A percentile compares a stretch with the other conserved stretches of the same genome.
Conservation (phyloP, 2,113 vertebrate genomes). For the Poecilia latipinna region DNA sequence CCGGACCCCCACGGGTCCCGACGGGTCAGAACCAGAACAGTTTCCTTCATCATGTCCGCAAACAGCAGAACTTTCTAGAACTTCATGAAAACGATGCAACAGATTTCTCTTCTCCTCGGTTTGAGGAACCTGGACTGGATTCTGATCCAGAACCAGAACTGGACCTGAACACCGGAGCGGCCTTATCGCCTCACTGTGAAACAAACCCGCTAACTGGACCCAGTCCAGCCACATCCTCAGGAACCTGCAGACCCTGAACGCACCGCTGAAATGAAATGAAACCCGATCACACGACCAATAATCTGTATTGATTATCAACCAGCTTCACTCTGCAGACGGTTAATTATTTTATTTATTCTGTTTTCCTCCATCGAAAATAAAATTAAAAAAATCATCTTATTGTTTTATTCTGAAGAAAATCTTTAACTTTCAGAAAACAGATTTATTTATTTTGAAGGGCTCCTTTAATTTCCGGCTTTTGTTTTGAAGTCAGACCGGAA, state of each 20-base stretch:
- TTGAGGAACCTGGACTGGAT: not conserved
- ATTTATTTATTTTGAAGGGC: slow-evolving; percentile 11
- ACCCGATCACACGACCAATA: not conserved
- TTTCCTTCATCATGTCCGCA: not conserved
- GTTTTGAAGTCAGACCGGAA: not conserved
- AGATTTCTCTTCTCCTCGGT: not conserved
- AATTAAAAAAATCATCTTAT: too few species aligned
- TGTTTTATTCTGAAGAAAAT: not conserved
- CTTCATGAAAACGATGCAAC: not conserved
- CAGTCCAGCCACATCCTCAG: not conserved
- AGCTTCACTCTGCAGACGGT: not conserved
- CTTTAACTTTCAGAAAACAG: not conserved
- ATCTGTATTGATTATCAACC: not conserved
- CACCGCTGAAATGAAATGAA: not conserved
- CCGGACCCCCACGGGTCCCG: too few species aligned
- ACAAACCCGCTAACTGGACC: not conserved
- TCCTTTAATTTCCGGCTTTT: not conserved
- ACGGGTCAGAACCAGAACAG: not conserved
- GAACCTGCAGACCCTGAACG: not conserved
- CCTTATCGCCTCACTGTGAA: slow-evolving; percentile 28
- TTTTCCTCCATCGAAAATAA: not conserved
- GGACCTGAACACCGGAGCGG: slow-evolving; percentile 38
- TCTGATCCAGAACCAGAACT: not conserved
- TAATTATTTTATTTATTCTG: not conserved
- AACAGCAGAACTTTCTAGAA: not conserved